Evolutionary conservation across 1,140 invertebrate species (phyloP), one percentile per base, ranked within the genome.

Genomic region (Drosophila pruinosa): DNA sequence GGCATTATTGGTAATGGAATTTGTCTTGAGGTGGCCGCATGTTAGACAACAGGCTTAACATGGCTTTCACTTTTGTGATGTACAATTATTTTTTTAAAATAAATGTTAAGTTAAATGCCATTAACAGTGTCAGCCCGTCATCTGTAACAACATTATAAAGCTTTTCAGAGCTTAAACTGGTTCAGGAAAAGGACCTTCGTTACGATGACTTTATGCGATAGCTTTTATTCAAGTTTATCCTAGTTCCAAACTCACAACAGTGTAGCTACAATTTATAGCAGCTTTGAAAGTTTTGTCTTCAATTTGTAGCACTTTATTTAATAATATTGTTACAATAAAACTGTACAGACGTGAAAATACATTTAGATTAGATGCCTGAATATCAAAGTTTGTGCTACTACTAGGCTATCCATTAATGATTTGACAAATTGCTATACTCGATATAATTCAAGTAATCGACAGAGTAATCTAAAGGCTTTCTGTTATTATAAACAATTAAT

Each of bases 401-500:
- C n/a, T n/a, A n/a, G n/a, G n/a, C n/a, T 34, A 34, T n/a, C 31
- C 10, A 10, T 12, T 34, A 34, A 34, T 34, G 31, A n/a, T 34
- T 34, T 12, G 10, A 1, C 10, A 34, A 12, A 34, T 34, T 4
- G 31, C 31, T 6, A 0, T n/a, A n/a, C n/a, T n/a, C n/a, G 31
- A 34, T 4, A 34, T 34, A 31, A 19, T 45, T 19, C 3, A 12
- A 17, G 6, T 50, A 24, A 26, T 53, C 2, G 4, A 4, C 15
- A 15, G 2, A 15, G 17, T 14, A 8, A 15, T 47, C 14, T 34
- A 2, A 24, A 54, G 21, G 19, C 12, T 53, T 36, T 45, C 24
- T 19, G 21, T 36, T 12, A 45, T 12, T 24, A 12, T 2, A 14
- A 63, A 39, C 65, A 47, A 54, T 54, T 62, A 47, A 69, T 52